Conservation (phyloP, 2,888 invertebrate species). For the Eupithecia inturbata region DNA sequence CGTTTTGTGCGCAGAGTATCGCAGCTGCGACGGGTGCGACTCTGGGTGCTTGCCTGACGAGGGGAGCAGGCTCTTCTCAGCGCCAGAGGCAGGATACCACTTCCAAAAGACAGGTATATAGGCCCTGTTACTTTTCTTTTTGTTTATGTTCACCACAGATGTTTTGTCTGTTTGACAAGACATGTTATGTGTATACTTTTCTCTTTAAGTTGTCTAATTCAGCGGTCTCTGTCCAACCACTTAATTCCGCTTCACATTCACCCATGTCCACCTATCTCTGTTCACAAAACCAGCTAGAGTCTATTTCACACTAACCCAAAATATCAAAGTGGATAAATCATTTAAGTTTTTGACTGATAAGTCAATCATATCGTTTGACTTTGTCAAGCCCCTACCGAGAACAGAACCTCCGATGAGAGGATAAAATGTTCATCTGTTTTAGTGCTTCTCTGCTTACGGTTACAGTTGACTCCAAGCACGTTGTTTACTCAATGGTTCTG, state of each 20-base stretch:
- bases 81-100: slow-evolving; percentile 83
- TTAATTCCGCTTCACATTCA: not conserved
- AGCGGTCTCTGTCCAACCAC: not conserved
- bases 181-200: not conserved
- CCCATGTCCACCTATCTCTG: not conserved
- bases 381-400: not conserved
- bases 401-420: not conserved
- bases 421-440: not conserved
- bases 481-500: slow-evolving; percentile 30
- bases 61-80: slow-evolving; percentile 83
- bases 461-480: not conserved
- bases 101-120: slow-evolving; percentile 79
- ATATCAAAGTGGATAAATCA: not conserved
- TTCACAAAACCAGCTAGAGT: not conserved
- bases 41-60: slow-evolving; percentile 83
- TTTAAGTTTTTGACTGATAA: not conserved
- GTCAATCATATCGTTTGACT: not conserved
- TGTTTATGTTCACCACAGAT: not conserved
- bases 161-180: not conserved
- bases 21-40: slow-evolving; percentile 83
- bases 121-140: not conserved
- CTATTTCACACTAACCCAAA: not conserved
- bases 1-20: slow-evolving; percentile 69
- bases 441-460: slow-evolving; percentile 3
- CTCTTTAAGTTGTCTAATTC: not conserved